Percentiles rank a stretch among this genome's conserved stretches.
These are phyloP conservation scores for Muricea muricata DNA, from an alignment of 92 coral and sea anemone genomes.

Conservation along the genomic window DNA sequence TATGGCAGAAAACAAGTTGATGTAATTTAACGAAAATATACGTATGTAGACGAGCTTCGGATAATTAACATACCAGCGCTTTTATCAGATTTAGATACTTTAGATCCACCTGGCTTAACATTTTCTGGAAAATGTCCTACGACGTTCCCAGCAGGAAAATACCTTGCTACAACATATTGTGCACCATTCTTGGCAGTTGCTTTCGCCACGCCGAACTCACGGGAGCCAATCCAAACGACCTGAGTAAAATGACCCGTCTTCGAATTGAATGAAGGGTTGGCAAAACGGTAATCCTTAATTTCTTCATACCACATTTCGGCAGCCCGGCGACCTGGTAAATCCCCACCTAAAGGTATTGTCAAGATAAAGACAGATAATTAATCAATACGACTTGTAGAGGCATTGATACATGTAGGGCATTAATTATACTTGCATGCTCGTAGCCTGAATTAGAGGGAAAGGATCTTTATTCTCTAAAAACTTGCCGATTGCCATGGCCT, in stretches of 20 bases:
- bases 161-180: constrained; percentile 95
- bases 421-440: too few species aligned
- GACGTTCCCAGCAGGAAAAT: constrained; percentile 92
- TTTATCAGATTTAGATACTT: constrained; percentile 62
- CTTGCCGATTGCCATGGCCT: too few species aligned
- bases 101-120: constrained; percentile 86
- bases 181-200: constrained; percentile 87
- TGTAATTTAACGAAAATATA: too few species aligned
- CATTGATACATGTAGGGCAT: too few species aligned
- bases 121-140: constrained; percentile 93
- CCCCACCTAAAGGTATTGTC: constrained; percentile 65
- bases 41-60: too few species aligned
- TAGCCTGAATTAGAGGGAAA: too few species aligned
- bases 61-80: constrained; percentile 53
- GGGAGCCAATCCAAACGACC: constrained; percentile 88
- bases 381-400: too few species aligned
- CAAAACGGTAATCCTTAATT: constrained; percentile 85
- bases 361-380: too few species aligned
- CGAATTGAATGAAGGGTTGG: constrained; percentile 88
- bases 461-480: too few species aligned
- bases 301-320: constrained; percentile 99
- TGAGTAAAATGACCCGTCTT: constrained; percentile 99
- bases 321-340: constrained; percentile 86
- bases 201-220: constrained; percentile 91
- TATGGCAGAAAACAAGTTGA: too few species aligned